Evolutionary conservation across 2,797 vertebrate species (phyloP).

Genomic region (Dendrocincla fuliginosa): DNA sequence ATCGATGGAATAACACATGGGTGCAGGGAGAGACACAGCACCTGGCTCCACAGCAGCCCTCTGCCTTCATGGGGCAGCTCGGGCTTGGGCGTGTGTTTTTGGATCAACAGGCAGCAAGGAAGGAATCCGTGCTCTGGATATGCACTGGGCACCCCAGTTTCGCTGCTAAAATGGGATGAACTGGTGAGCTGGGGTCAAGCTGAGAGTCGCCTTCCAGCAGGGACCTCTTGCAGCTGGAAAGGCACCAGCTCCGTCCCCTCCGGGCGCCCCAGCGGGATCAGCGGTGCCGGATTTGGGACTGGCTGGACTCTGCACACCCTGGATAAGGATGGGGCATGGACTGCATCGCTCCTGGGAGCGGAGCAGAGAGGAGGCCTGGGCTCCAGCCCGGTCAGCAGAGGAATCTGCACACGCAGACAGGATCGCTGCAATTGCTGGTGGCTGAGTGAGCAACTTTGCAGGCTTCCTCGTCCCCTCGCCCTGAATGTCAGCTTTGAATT

Average conservation of each 20-base stretch:
- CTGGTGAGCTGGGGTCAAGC: background rate
- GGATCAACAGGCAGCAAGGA: background rate
- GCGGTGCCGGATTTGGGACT: accelerated
- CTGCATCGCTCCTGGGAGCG: background rate
- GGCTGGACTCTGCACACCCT: accelerated
- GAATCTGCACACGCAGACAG: slow-evolving; percentile 70
- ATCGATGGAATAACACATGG: slow-evolving; percentile 47
- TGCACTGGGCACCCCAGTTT: accelerated
- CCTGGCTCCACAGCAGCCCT: background rate
- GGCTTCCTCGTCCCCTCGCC: slow-evolving; percentile 50
- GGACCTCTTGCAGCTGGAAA: background rate
- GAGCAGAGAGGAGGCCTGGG: background rate
- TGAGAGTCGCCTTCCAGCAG: background rate
- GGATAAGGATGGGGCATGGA: background rate
- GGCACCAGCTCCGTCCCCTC: accelerated
- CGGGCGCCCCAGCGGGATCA: accelerated
- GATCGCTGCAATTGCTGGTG: slow-evolving; percentile 48
- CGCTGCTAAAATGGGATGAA: background rate
- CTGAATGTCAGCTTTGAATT: slow-evolving; percentile 68
- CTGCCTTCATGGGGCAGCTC: background rate
- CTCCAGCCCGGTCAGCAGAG: slow-evolving; percentile 61
- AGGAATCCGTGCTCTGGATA: accelerated
- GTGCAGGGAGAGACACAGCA: slow-evolving; percentile 32
- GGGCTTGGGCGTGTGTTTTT: background rate
- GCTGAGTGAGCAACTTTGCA: slow-evolving; percentile 66